phyloP scores from a whole-genome alignment of 92 coral and sea anemone species.

The Palythoa heliodiscus region DNA sequence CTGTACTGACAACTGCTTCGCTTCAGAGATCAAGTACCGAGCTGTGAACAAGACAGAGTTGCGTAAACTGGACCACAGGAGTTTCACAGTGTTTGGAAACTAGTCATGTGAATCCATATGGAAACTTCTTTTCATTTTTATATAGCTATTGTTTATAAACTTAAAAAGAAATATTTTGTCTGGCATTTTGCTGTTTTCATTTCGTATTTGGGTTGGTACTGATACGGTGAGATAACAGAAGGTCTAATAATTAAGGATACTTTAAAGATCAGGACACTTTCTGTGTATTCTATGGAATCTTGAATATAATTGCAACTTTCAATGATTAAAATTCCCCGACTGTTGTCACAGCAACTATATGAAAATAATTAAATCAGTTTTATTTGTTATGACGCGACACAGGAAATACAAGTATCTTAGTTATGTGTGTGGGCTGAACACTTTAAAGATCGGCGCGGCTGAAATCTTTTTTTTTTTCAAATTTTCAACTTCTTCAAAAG shows the following conservation, averaged over 20 bases:
- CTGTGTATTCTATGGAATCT: background rate
- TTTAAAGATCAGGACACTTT: background rate
- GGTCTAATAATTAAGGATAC: background rate
- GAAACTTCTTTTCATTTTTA: background rate
- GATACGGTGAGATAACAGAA: background rate
- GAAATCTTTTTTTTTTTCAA: background rate
- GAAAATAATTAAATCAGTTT: background rate
- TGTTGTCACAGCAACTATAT: background rate
- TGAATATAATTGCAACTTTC: background rate
- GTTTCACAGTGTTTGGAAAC: background rate
- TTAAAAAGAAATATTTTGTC: background rate
- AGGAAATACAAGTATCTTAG: background rate
- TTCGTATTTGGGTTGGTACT: background rate
- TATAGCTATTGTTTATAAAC: background rate
- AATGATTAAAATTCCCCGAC: background rate
- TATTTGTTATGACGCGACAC: background rate
- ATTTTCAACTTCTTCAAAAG: too few species aligned
- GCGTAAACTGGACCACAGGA: background rate
- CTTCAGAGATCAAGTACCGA: background rate
- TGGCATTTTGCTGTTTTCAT: background rate
- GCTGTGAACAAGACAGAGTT: background rate
- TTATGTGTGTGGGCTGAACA: background rate
- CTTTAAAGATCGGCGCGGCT: background rate
- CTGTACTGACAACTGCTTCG: background rate
- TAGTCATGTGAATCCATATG: conserved; percentile 13